Base-by-base conservation (phyloP, 30 jellyfish, hydroid and myxozoan species). In the Hydractinia echinata region DNA sequence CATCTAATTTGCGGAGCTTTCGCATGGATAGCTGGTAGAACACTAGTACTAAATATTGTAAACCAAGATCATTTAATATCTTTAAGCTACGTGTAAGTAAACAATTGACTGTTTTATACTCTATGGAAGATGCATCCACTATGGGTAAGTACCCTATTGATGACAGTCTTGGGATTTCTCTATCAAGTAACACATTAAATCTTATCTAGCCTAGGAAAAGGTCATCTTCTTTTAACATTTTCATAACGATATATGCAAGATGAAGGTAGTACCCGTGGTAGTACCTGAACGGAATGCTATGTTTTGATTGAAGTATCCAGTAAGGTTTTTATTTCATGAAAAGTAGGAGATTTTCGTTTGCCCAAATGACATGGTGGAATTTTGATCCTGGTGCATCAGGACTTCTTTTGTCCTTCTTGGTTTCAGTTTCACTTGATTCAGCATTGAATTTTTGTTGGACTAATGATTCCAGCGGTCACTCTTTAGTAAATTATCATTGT, bases 201-300 rank as follows among this genome's bases (percentile, higher is more conserved):
- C 68, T n/a, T 56, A 56, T 56, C 68, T 56, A 56, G 68, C 13
- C 68, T 56, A n/a, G 68, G n/a, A 56, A 56, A n/a, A n/a, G n/a
- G n/a, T n/a, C n/a, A n/a, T n/a, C n/a, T n/a, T n/a, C n/a, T n/a
- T n/a, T n/a, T n/a, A 56, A 56, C 13, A 56, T 56, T n/a, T 56
- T 56, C n/a, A 56, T 56, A 10, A 56, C 68, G 10, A 56, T 56
- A 56, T 56, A 56, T 9, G 68, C 68, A 56, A 56, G n/a, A 56
- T 56, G 68, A 56, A n/a, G n/a, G n/a, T n/a, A 56, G 10, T 56
- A 9, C n/a, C 68, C n/a, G 13, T 9, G 68, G n/a, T 9, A 58
- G 69, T 13, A 16, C 19, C 69, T 58, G 69, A 58, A 58, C 3
- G 15, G 3, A 58, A 58, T n/a, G 10, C 13, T 56, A 56, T 56